Conservation (phyloP, 2,113 vertebrate genomes). For the Petrocephalus microphthalmus region DNA sequence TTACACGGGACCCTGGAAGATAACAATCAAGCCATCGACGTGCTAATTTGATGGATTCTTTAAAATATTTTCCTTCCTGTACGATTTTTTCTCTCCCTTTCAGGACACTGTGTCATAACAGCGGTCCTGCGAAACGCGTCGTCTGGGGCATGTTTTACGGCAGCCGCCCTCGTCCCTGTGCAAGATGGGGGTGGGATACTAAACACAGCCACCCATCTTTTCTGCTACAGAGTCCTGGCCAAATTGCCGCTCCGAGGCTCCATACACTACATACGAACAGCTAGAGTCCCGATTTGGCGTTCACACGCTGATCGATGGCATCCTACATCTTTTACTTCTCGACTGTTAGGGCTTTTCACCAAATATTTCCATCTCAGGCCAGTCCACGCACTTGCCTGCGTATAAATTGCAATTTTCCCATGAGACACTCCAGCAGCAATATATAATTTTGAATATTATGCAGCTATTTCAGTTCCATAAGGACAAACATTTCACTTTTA, state of each 20-base stretch:
- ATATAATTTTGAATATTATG: not conserved
- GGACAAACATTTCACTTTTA: slow-evolving; percentile 9
- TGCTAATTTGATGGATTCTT: slow-evolving; percentile 95
- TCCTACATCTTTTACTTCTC: not conserved
- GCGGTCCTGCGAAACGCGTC: slow-evolving; percentile 28
- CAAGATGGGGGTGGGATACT: slow-evolving; percentile 34
- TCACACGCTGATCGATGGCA: not conserved
- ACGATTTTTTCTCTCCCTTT: slow-evolving; percentile 55
- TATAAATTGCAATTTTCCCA: not conserved
- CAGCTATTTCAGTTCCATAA: not conserved
- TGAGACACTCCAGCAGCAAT: not conserved
- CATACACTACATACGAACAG: not conserved
- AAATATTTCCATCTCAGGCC: not conserved
- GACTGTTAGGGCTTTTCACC: not conserved
- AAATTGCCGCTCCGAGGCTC: not conserved
- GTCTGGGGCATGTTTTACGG: slow-evolving; percentile 38
- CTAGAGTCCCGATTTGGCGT: not conserved
- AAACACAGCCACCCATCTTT: slow-evolving; percentile 2
- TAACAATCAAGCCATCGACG: slow-evolving; percentile 93
- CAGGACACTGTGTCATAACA: slow-evolving; percentile 37
- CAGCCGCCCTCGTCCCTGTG: slow-evolving; percentile 25
- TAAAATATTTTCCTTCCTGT: slow-evolving; percentile 61
- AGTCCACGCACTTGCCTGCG: not conserved
- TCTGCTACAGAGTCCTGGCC: not conserved
- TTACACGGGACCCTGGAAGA: slow-evolving; percentile 76